These are phyloP conservation scores for Chiloscyllium plagiosum DNA, from an alignment of 2,113 vertebrate species.

Conservation along the genomic window DNA sequence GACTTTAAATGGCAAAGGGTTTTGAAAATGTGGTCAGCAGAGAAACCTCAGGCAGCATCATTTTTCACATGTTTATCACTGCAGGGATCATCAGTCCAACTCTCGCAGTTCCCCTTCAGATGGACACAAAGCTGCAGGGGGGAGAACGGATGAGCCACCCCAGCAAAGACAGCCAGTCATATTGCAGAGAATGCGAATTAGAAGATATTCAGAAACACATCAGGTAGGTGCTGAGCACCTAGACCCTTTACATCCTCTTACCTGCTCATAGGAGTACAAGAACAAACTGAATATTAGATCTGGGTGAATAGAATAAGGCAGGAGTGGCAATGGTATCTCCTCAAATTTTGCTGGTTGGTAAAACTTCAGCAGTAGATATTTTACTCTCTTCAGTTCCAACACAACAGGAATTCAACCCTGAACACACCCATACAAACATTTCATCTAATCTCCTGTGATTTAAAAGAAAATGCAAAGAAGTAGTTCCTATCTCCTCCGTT, in stretches of 20 bases:
- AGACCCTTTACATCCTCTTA: background rate
- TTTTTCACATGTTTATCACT: conserved; percentile 37
- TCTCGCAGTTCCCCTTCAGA: conserved; percentile 78
- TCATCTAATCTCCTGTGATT: background rate
- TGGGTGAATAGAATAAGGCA: background rate
- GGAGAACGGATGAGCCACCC: conserved; percentile 59
- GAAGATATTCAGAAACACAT: conserved; percentile 77
- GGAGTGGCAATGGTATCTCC: background rate
- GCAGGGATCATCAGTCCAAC: conserved; percentile 77
- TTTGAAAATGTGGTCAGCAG: background rate
- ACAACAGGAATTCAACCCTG: background rate
- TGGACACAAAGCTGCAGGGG: conserved; percentile 68
- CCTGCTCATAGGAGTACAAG: background rate
- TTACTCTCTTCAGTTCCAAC: background rate
- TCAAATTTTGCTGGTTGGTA: background rate
- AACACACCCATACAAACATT: background rate
- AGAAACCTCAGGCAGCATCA: background rate
- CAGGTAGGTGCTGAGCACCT: conserved; percentile 57
- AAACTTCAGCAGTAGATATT: background rate
- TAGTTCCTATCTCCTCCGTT: too few relatives aligned
- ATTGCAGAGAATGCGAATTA: conserved; percentile 67
- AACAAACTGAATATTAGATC: background rate
- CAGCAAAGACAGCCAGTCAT: conserved; percentile 82
- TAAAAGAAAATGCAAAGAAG: too few relatives aligned
- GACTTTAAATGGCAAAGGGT: background rate